Evolutionary conservation across 2,113 vertebrate genomes (phyloP).

Genomic region (Colossoma macropomum): DNA sequence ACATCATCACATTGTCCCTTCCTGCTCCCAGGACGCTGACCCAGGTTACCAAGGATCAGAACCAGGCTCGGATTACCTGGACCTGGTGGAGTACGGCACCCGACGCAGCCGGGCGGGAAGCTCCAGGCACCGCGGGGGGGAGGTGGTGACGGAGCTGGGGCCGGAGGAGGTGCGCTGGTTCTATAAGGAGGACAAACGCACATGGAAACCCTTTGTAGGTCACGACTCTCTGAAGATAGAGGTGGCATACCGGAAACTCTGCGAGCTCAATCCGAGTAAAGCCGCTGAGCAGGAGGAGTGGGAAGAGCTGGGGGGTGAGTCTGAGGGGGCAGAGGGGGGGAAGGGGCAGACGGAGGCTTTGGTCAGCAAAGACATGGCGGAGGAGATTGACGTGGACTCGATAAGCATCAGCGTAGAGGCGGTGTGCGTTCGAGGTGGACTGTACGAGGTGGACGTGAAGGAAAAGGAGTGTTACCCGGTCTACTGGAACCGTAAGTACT

Average conservation of each 20-base stretch:
- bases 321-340: constrained; percentile 44
- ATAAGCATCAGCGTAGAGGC: constrained; percentile 75
- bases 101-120: constrained; percentile 78
- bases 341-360: constrained; percentile 19
- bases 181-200: constrained; percentile 91
- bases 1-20: no score
- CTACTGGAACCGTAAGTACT: constrained; percentile 95
- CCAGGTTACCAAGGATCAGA: constrained; percentile 46
- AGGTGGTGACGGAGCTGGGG: constrained; percentile 90
- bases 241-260: constrained; percentile 79
- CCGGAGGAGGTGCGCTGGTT: constrained; percentile 97
- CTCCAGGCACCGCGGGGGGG: constrained; percentile 85
- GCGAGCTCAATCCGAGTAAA: constrained; percentile 66
- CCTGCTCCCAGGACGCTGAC: neutral
- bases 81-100: constrained; percentile 44
- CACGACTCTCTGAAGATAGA: constrained; percentile 96
- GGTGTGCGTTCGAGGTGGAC: constrained; percentile 93
- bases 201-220: constrained; percentile 94
- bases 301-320: constrained; percentile 53
- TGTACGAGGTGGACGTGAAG: constrained; percentile 93
- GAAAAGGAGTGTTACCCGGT: constrained; percentile 92
- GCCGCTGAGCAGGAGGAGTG: constrained; percentile 32
- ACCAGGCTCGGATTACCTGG: constrained; percentile 61
- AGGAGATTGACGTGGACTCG: constrained; percentile 56
- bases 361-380: constrained; percentile 47